phyloP scores from a whole-genome alignment of 92 coral and sea anemone genomes.

The Epizoanthus fatuus region DNA sequence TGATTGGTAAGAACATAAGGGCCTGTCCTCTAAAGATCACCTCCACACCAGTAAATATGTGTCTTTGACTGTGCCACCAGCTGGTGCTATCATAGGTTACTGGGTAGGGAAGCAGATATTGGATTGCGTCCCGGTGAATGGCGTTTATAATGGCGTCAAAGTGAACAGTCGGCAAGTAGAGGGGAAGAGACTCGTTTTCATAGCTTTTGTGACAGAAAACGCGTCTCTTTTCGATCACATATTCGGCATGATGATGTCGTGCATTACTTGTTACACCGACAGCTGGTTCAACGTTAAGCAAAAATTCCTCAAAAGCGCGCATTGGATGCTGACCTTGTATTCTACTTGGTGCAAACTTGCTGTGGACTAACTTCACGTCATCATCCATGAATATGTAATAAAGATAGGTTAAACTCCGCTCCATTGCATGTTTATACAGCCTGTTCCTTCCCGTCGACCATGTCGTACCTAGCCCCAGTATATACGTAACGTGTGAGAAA shows the following conservation, averaged over 20 bases:
- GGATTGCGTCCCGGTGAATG: slow-evolving; percentile 27
- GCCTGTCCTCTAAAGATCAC: slow-evolving; percentile 55
- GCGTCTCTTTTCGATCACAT: slow-evolving; percentile 24
- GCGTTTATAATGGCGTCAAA: slow-evolving; percentile 48
- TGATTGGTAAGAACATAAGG: slow-evolving; percentile 44
- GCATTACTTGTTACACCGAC: slow-evolving; percentile 58
- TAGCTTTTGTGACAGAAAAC: neutral
- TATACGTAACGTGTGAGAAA: slow-evolving; percentile 39
- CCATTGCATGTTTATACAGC: slow-evolving; percentile 35
- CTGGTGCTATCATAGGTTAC: slow-evolving; percentile 1
- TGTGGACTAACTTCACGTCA: slow-evolving; percentile 21
- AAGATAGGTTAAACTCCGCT: slow-evolving; percentile 23
- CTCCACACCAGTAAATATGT: slow-evolving; percentile 45
- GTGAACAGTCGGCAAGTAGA: slow-evolving; percentile 31
- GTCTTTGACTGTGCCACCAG: slow-evolving; percentile 49
- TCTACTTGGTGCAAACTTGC: slow-evolving; percentile 15
- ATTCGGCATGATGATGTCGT: neutral
- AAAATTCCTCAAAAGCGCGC: slow-evolving; percentile 65
- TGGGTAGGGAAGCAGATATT: slow-evolving; percentile 36
- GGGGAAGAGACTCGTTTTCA: neutral
- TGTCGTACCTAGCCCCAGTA: slow-evolving; percentile 36
- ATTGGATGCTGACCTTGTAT: slow-evolving; percentile 40
- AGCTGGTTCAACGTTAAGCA: slow-evolving; percentile 67
- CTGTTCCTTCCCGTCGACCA: slow-evolving; percentile 59
- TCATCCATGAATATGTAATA: slow-evolving; percentile 63